phyloP scores from a whole-genome alignment of 2,888 invertebrate genomes.

The Caradrina clavipalpis region DNA sequence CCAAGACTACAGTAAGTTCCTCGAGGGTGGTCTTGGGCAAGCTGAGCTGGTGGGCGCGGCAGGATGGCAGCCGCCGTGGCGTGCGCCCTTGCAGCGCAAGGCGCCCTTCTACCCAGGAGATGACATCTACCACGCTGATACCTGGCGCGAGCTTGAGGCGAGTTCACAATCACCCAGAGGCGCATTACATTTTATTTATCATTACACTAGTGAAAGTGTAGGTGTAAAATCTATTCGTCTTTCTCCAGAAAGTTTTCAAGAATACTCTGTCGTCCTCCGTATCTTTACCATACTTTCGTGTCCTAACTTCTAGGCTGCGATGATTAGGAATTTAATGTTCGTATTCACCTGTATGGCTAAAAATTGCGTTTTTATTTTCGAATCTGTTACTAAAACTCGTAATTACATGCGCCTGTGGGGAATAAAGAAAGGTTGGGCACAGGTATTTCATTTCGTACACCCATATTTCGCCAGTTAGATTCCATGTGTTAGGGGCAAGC shows the following conservation, averaged over 20 bases:
- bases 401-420: too few relatives aligned
- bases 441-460: too few relatives aligned
- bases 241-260: neutral
- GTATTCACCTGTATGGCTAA: too few relatives aligned
- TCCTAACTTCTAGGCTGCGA: too few relatives aligned
- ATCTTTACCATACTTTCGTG: too few relatives aligned
- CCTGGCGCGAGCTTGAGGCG: conserved; percentile 89
- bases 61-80: conserved; percentile 91
- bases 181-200: too few relatives aligned
- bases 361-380: too few relatives aligned
- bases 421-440: too few relatives aligned
- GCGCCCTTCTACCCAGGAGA: conserved; percentile 91
- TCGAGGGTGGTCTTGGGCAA: conserved; percentile 90
- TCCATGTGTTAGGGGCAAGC: too few relatives aligned
- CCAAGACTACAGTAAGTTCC: conserved; percentile 91
- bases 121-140: conserved; percentile 88
- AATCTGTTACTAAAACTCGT: too few relatives aligned
- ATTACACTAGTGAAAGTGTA: neutral
- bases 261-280: neutral
- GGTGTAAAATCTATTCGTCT: neutral
- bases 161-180: neutral
- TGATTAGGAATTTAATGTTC: too few relatives aligned
- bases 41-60: conserved; percentile 90
- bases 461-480: too few relatives aligned
- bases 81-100: conserved; percentile 90